A percentile compares a stretch with the other conserved stretches of the same genome.
These are phyloP conservation scores for Parapristionchus giblindavisi DNA, from an alignment of 2,888 invertebrate species.

Conservation along the genomic window DNA sequence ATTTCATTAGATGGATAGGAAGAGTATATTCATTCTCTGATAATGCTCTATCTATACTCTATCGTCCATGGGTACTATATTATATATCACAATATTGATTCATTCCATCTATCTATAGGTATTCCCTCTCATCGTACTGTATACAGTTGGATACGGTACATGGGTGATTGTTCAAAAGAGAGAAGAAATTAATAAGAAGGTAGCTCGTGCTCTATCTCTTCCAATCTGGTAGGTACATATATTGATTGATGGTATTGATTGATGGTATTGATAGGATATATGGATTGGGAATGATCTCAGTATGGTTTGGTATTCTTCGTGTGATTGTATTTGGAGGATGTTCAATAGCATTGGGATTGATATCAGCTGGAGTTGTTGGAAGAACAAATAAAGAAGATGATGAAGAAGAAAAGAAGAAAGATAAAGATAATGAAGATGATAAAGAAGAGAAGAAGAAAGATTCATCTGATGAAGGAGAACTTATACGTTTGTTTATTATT, in stretches of 20 bases:
- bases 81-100: background rate
- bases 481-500: background rate
- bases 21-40: constrained; percentile 58
- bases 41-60: constrained; percentile 56
- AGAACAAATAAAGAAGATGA: constrained; percentile 39
- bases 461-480: background rate
- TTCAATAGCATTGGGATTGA: constrained; percentile 53
- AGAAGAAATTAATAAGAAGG: constrained; percentile 61
- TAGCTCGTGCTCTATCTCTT: constrained; percentile 64
- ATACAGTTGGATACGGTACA: constrained; percentile 58
- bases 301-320: constrained; percentile 63
- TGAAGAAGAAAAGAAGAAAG: constrained; percentile 38
- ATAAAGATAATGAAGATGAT: constrained; percentile 37
- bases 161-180: constrained; percentile 66
- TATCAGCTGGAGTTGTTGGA: constrained; percentile 61
- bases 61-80: constrained; percentile 57
- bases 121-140: constrained; percentile 58
- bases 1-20: constrained; percentile 59
- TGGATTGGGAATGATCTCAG: constrained; percentile 57
- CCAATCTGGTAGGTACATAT: constrained; percentile 62
- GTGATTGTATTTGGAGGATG: constrained; percentile 61
- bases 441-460: background rate
- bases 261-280: constrained; percentile 51
- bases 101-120: constrained; percentile 49
- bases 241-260: background rate